Evolutionary conservation across 1,140 invertebrate genomes (phyloP).

Genomic region (Berghia stephanieae): DNA sequence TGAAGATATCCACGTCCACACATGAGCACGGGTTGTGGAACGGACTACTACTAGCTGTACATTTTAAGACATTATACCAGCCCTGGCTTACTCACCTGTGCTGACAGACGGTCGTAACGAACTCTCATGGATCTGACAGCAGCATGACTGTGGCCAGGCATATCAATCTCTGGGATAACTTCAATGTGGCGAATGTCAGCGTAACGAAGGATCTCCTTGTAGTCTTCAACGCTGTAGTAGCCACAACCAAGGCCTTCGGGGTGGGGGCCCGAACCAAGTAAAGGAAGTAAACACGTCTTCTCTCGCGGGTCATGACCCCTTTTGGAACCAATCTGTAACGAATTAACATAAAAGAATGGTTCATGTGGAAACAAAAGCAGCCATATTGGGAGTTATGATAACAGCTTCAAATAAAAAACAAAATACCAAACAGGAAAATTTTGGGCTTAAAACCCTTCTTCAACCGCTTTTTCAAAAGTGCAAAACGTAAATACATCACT

Average conservation of each 20-base stretch:
- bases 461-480: background rate
- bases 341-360: background rate
- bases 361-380: background rate
- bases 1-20: background rate
- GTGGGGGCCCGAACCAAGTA: constrained; percentile 57
- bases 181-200: constrained; percentile 56
- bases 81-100: background rate
- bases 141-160: constrained; percentile 64
- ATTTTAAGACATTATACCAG: background rate
- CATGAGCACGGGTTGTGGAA: background rate
- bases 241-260: constrained; percentile 50
- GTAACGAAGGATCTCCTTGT: constrained; percentile 57
- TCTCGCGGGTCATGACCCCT: constrained; percentile 55
- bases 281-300: constrained; percentile 51
- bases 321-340: constrained; percentile 52
- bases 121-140: constrained; percentile 59
- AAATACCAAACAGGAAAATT: no score
- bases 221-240: constrained; percentile 52
- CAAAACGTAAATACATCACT: background rate
- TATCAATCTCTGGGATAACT: constrained; percentile 64
- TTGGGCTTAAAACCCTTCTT: no score
- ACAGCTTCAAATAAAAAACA: no score
- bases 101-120: constrained; percentile 34
- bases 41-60: background rate
- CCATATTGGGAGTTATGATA: background rate